phyloP scores from a whole-genome alignment of 2,888 invertebrate species.

The Abrostola tripartita region DNA sequence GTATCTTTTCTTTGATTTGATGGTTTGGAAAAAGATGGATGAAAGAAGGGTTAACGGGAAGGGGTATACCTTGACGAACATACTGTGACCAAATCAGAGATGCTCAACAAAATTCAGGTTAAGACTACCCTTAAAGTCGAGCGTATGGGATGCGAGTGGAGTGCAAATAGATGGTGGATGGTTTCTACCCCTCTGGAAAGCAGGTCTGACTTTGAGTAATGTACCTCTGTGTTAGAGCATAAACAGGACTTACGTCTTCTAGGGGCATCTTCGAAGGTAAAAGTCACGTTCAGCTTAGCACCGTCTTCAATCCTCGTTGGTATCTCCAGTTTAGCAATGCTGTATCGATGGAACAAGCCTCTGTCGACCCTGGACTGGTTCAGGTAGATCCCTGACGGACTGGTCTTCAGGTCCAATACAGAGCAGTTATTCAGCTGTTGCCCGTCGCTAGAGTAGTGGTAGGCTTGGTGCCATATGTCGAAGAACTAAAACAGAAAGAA shows the following conservation, averaged over 20 bases:
- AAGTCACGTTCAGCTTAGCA: slow-evolving; percentile 68
- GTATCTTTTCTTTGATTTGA: no score
- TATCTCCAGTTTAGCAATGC: slow-evolving; percentile 67
- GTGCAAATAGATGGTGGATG: no score
- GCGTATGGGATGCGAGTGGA: no score
- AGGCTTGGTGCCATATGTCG: slow-evolving; percentile 78
- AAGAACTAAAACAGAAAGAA: slow-evolving; percentile 68
- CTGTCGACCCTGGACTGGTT: slow-evolving; percentile 77
- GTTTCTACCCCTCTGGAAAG: no score
- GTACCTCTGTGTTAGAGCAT: no score
- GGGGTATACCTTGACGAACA: no score
- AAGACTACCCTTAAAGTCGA: no score
- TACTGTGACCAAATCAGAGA: no score
- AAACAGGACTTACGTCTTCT: slow-evolving; percentile 75
- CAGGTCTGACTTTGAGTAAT: background rate
- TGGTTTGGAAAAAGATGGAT: no score
- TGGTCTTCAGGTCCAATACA: slow-evolving; percentile 66
- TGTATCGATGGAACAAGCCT: slow-evolving; percentile 76
- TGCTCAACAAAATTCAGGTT: no score
- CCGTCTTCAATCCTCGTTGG: slow-evolving; percentile 64
- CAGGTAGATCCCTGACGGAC: slow-evolving; percentile 68
- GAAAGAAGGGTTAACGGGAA: no score
- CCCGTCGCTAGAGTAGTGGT: slow-evolving; percentile 76
- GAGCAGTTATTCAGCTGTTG: slow-evolving; percentile 76
- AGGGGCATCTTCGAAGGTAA: slow-evolving; percentile 72